Conservation (phyloP, 2,113 vertebrate species). For the Sapajus apella region DNA sequence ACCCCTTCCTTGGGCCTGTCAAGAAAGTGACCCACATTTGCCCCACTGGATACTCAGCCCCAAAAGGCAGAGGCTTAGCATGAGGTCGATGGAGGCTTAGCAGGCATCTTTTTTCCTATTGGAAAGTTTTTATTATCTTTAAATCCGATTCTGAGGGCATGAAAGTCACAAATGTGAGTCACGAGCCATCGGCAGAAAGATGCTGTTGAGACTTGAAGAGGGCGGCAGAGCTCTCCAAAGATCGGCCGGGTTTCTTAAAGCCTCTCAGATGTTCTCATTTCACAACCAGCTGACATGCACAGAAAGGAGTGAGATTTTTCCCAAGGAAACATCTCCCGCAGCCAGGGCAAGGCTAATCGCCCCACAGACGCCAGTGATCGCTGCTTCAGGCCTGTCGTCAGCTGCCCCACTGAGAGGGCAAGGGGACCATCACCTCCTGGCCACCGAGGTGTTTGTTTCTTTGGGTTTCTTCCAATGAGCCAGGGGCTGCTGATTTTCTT, state of each 20-base stretch:
- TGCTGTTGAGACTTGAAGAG: conserved; percentile 43
- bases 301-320: conserved; percentile 16
- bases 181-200: not conserved
- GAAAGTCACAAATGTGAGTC: conserved; percentile 49
- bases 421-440: not conserved
- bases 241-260: conserved; percentile 45
- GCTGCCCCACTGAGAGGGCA: not conserved
- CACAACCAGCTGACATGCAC: conserved; percentile 25
- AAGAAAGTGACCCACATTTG: accelerated
- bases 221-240: conserved; percentile 44
- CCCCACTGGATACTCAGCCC: not conserved
- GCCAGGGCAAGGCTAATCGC: not conserved
- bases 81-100: accelerated
- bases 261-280: not conserved
- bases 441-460: conserved; percentile 26
- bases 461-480: not conserved
- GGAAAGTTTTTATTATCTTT: conserved; percentile 16
- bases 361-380: not conserved
- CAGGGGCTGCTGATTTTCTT: not conserved
- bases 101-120: not conserved
- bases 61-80: accelerated
- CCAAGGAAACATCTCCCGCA: not conserved
- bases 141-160: not conserved
- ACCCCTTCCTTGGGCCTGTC: accelerated
- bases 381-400: accelerated